phyloP scores from a whole-genome alignment of 2,888 invertebrate species.

The Folsomia candida region DNA sequence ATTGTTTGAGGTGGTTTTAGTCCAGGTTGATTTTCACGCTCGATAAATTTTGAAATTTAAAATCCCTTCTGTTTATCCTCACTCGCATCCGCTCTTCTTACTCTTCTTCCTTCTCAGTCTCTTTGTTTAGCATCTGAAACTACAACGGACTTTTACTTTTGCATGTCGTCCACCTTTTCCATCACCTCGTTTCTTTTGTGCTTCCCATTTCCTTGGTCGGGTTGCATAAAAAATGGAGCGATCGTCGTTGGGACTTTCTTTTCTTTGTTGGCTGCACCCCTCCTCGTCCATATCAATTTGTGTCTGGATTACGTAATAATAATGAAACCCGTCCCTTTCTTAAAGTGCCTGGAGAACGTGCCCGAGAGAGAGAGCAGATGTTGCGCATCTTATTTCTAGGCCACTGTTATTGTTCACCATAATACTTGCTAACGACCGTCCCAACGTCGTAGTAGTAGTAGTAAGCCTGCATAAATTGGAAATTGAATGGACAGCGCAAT shows the following conservation, averaged over 20 bases:
- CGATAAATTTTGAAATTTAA: slow-evolving; percentile 19
- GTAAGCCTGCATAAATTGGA: slow-evolving; percentile 12
- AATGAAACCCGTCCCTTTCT: slow-evolving; percentile 15
- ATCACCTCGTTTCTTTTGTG: neutral
- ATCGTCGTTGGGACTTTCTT: slow-evolving; percentile 2
- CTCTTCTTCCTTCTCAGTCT: slow-evolving; percentile 10
- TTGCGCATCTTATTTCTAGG: slow-evolving; percentile 6
- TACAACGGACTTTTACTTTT: slow-evolving; percentile 1
- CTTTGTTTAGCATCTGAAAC: neutral
- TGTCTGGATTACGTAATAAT: slow-evolving; percentile 4
- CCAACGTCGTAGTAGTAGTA: neutral
- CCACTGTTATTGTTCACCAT: slow-evolving; percentile 7
- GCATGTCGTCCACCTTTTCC: neutral
- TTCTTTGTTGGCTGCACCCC: neutral
- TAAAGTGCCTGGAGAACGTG: slow-evolving; percentile 15
- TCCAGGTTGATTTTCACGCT: slow-evolving; percentile 18
- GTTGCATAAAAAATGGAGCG: slow-evolving; percentile 3
- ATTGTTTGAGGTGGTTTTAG: neutral
- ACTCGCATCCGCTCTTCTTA: slow-evolving; percentile 8
- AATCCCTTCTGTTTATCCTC: slow-evolving; percentile 18
- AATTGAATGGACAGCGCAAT: slow-evolving; percentile 8
- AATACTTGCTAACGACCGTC: slow-evolving; percentile 3
- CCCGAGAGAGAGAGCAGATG: slow-evolving; percentile 10
- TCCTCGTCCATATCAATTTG: slow-evolving; percentile 3
- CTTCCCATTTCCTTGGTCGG: neutral